Evolutionary conservation across 2,113 vertebrate genomes (phyloP), one percentile per base, ranked within the genome.

Genomic region (Actenoides lindsayi): DNA sequence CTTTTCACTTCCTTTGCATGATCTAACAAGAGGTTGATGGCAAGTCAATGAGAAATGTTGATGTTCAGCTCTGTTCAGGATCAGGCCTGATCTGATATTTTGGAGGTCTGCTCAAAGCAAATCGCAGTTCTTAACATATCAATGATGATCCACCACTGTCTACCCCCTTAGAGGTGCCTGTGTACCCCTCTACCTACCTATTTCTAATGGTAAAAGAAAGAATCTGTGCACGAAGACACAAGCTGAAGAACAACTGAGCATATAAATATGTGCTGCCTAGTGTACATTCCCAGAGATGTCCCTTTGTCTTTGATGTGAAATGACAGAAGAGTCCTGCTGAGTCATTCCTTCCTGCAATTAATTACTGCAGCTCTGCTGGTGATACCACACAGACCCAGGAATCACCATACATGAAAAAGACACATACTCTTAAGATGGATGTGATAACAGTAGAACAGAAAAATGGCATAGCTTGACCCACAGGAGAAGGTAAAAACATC

Each of bases 401-500:
- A 76, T 46, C 21, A 11, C 39, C 2, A 0, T 24, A 42, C 16
- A 9, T 15, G 27, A 60, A 75, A 75, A 75, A 70, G 10, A 62
- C 13, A 8, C 31, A 48, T 81, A 33, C n/a, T 42, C 16, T 42
- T 42, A 31, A 21, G 6, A 10, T 8, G 19, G 14, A 44, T 8
- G 4, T 54, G 24, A 1, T 33, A 31, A 15, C 39, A 14, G 28
- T 23, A 50, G 18, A 59, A 67, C 3, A 63, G 7, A 71, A 65
- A 83, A 90, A 53, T 25, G 14, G 9, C 37, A 48, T 8, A 31
- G 27, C 7, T 92, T 59, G 7, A 31, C 41, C 50, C 12, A 14
- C 1, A 37, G 60, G 8, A 70, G 60, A 68, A 73, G 44, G 17
- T 33, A 77, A 70, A 51, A 15, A 0, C 2, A 0, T 1, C 8